Base-by-base conservation (phyloP, 2,797 vertebrate genomes). In the Pipistrellus pipistrellus region DNA sequence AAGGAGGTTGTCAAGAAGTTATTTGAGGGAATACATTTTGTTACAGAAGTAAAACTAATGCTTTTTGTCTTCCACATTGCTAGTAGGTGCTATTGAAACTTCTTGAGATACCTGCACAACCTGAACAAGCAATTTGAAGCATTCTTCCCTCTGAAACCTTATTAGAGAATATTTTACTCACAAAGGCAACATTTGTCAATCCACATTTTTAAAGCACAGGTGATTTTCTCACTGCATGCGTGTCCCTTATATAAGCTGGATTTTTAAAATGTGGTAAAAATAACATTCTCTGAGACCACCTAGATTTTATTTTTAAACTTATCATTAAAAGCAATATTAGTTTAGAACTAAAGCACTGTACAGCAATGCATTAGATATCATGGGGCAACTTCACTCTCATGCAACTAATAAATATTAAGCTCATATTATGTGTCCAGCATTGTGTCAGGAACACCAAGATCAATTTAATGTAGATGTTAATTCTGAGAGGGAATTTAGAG, bases 231-330 rank as follows among this genome's bases (percentile, higher is more conserved):
- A 77, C 1, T 38, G 6, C 51, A 23, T 69, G 21, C 66, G 41
- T 78, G 41, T 59, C 86, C 57, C 71, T 90, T 68, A 72, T 66
- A 30, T 57, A 78, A 82, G 25, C 1, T 71, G 5, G 51, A 25
- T 96, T 66, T 96, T 66, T 91, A 13, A 62, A 96, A 72, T 46
- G 25, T 38, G 30, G 23, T n/a, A 23, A 46, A 64, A 77, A 69
- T 57, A 53, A n/a, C 8, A 18, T 85, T 78, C 48, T 85, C 57
- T 68, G 55, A 82, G 62, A 78, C 35, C 25, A 68, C 71, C 95
- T 93, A 81, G 51, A 84, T 77, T 92, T 95, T 78, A 85, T 72
- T 96, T 93, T 93, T 89, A 91, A 95, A 94, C 15, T 71, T 82
- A 85, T 57, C 69, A 87, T 66, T 1, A 51, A 90, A 96, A 91